Evolutionary conservation across 2,888 invertebrate species (phyloP), one percentile per base, ranked within the genome.

Genomic region (Cerastoderma edule): DNA sequence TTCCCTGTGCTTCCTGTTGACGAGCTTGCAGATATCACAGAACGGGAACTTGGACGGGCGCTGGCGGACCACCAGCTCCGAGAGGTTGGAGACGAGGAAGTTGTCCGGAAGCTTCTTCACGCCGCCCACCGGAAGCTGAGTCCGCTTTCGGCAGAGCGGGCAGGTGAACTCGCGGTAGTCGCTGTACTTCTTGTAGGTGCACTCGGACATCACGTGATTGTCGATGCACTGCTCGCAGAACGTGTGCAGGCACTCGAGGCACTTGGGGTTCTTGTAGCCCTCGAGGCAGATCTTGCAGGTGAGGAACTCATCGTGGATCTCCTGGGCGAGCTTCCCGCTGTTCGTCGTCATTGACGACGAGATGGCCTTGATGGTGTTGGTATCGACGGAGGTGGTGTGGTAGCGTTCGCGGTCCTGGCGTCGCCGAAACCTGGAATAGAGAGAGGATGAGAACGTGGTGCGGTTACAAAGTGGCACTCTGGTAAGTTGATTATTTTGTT

Each of bases 41-140:
- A 91, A 92, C 10, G 92, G 91, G 77, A 89, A 92, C 87, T 91
- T 90, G 67, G 92, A 91, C 6, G 92, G 92, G 30, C 88, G 87
- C 81, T 92, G 91, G 39, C 92, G 83, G 16, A 87, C 88, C 24
- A 92, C 88, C 50, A 91, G 83, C 76, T 93, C 93, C 35, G 90
- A 88, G 32, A 93, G 88, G 83, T 91, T 92, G 66, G 92, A 91
- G 46, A 93, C 92, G 70, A 93, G 87, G 80, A 93, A 93, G 86
- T 93, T 93, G 83, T 93, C 93, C 1, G 93, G 93, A 57, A 93
- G 90, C 83, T 92, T 92, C 85, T 92, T 92, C 24, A 93, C 93
- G 53, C 93, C 93, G 13, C 93, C 93, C 56, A 93, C 85, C 46
- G 93, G 93, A 50, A 93, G 88, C 71, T 92, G 92, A 3, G 93